Base-by-base conservation (phyloP, 2,888 invertebrate genomes). In the Diadegma fenestrale region DNA sequence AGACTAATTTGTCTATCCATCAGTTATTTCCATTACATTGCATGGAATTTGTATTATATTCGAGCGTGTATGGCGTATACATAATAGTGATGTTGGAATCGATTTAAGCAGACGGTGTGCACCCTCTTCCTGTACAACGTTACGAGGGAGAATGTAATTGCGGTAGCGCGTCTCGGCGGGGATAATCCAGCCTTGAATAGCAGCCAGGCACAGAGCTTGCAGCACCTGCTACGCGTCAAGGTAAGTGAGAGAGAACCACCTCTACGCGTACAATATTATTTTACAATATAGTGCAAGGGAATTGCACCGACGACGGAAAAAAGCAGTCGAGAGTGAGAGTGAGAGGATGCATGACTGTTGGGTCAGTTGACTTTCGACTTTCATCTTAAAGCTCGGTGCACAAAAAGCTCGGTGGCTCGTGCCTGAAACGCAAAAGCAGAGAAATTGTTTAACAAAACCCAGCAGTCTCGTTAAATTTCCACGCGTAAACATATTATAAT, bases 71-170 rank as follows among this genome's bases (percentile, higher is more conserved):
- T 17, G 54, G 26, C 54, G 41, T 78, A 45, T 71, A 75, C 26
- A 80, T 82, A 83, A 76, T 69, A 43, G 64, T 76, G 68, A 80
- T 72, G 48, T 83, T 68, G 48, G 43, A 45, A 64, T 82, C 76
- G 82, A 85, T 85, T 81, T 64, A 72, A 45, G 8, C 95, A 98
- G 98, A 97, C 97, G 64, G 96, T 97, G 90, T 98, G 98, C 94
- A 97, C 97, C 17, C 94, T 98, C 91, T 97, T 97, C 82, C 95
- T 98, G 87, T 98, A 97, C 94, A 97, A 98, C 93, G 96, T 97
- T 90, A 97, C 97, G 89, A 97, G 97, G 89, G 98, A 98, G 94
- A 98, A 98, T 94, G 97, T 98, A 87, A 98, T 98, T 91, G 96
- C 98, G 90, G 96, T 97, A 33, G 98, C 97, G 63, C 96, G 97